Conservation (phyloP, 2,113 vertebrate genomes). For the Pycnonotus jocosus region DNA sequence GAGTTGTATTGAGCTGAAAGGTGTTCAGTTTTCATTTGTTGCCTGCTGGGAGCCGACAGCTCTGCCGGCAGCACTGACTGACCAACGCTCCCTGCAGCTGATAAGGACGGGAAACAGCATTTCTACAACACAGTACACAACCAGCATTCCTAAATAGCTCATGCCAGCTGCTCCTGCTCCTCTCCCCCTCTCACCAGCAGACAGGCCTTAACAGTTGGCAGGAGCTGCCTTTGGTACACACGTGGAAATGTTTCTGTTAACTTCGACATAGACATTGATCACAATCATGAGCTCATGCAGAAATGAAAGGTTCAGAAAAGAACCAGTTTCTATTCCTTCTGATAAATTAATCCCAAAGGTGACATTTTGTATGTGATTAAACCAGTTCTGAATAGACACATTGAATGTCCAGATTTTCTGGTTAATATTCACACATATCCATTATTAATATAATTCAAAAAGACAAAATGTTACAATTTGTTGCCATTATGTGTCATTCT, state of each 20-base stretch:
- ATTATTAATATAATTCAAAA: background rate
- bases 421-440: background rate
- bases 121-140: background rate
- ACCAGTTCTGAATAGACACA: background rate
- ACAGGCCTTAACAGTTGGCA: background rate
- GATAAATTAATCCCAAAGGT: background rate
- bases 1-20: background rate
- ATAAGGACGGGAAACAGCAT: background rate
- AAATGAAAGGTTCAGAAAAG: background rate
- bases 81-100: rapidly evolving
- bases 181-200: background rate
- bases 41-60: background rate
- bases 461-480: background rate
- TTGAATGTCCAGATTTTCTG: background rate
- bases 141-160: background rate
- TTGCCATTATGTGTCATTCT: background rate
- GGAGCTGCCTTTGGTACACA: background rate
- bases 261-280: background rate
- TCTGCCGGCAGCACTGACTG: background rate
- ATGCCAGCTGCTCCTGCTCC: background rate
- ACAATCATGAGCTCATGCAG: background rate
- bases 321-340: background rate
- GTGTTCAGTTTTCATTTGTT: background rate
- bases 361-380: background rate
- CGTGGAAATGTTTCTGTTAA: background rate